Base-by-base conservation (phyloP, 2,888 invertebrate genomes). In the Meiosimyza decipiens region DNA sequence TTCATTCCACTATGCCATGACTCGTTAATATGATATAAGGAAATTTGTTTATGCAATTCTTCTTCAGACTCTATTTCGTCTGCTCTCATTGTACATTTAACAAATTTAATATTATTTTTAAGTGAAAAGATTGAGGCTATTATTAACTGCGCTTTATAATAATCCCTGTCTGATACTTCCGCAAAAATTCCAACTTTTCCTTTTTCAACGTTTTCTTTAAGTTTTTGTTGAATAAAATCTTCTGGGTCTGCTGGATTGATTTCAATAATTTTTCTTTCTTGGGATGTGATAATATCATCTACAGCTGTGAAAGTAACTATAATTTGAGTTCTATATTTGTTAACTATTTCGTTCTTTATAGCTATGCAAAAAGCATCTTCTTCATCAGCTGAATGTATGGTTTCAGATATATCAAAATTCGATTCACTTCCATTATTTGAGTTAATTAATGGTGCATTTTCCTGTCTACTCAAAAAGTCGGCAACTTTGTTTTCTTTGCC, bases 1-100 rank as follows among this genome's bases (percentile, higher is more conserved):
- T 28, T 28, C 28, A 28, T 28, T 28, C 28, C 28, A 28, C 28
- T 28, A 28, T 28, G 28, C 65, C 74, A 2, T 50, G 51, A 64
- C 15, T 64, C 6, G 18, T 64, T n/a, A 13, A 13, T 22, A 11
- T 64, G 64, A 22, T 64, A 51, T 15, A 64, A 64, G 2, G 51
- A 71, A 22, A 77, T 63, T 66, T 75, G 71, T 18, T 70, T 73
- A 70, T 77, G 75, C 16, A 73, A 65, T 55, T 74, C 67, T 54
- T 28, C 66, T 33, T 66, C 52, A 9, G 9, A 12, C 1, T 7
- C 1, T 28, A 66, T 66, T n/a, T 54, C 66, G 16, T 22, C 12
- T 66, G 66, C 66, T 28, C 54, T 50, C 54, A n/a, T 22, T 33
- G 54, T 54, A 11, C 52, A 5, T 51, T 16, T 51, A 0, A 64